Evolutionary conservation across 2,888 invertebrate genomes (phyloP), one percentile per base, ranked within the genome.

Genomic region (Lacanobia wlatinum): DNA sequence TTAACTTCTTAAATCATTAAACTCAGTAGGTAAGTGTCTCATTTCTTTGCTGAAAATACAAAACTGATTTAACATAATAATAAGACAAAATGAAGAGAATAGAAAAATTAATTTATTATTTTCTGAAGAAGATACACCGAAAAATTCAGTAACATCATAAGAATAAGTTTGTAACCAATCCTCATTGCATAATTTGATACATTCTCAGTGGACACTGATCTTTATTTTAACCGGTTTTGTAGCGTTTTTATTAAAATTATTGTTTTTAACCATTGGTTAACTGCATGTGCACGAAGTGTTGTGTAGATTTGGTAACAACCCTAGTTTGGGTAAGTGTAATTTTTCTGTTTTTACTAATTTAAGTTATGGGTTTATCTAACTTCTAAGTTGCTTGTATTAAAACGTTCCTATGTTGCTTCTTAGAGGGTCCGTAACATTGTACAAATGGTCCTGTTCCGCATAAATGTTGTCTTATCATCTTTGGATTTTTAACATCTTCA

Each of bases 281-380:
- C 84, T 80, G 89, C 87, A 89, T 87, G 86, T 81, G 85, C 86
- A 85, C 86, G 86, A 68, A 87, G 87, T 87, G 86, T 84, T 88
- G 84, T 86, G 82, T 85, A 85, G 84, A 79, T 70, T 76, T 84
- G 63, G 71, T 79, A 76, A 75, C 70, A 82, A 78, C 59, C 55
- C 69, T 83, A 78, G 75, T 81, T 48, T 65, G 59, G 87, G 87
- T 88, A 87, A 87, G 87, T 88, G 66, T 81, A 59, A 23, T 76
- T 86, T 87, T 72, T 48, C 63, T 68, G 23, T 78, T 70, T 80
- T 70, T 64, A 84, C 80, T 78, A 80, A 82, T 62, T 61, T 63
- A 48, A 64, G 21, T 38, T 63, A 55, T 53, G 72, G 82, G 77
- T 38, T 64, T 70, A 23, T 61, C 66, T 84, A 78, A 86, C 71